These are phyloP conservation scores for Oreotrochilus melanogaster DNA, from an alignment of 2,113 vertebrate species.

Conservation along the genomic window DNA sequence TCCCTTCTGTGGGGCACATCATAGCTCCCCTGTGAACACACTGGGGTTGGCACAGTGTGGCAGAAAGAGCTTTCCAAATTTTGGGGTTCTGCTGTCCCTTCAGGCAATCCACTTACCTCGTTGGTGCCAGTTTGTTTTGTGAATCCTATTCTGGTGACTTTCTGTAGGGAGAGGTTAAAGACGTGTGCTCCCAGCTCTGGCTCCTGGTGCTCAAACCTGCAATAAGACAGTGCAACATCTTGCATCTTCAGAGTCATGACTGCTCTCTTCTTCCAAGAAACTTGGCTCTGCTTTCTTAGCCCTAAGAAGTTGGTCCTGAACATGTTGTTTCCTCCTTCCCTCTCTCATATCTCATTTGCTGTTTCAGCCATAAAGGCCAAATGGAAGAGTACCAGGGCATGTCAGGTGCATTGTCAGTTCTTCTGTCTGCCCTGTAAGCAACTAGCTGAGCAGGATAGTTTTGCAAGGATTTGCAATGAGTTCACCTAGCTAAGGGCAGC, in stretches of 20 bases:
- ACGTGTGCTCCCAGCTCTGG: fast-evolving
- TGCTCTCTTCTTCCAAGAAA: neutral
- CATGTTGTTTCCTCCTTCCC: neutral
- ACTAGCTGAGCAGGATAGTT: neutral
- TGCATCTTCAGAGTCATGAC: neutral
- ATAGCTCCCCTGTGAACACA: neutral
- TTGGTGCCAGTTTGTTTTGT: neutral
- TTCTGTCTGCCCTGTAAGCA: neutral
- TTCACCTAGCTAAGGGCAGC: neutral
- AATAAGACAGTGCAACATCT: neutral
- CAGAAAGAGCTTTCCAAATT: neutral
- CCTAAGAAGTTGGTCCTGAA: neutral
- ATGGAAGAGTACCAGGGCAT: neutral
- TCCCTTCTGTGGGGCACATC: neutral
- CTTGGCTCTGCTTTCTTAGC: neutral
- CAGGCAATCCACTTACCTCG: neutral
- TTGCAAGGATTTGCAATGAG: neutral
- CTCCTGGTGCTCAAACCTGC: neutral
- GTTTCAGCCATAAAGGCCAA: neutral
- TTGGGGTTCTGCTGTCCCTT: neutral
- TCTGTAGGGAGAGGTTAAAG: neutral
- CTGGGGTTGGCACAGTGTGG: fast-evolving
- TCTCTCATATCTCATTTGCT: neutral
- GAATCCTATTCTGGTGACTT: fast-evolving
- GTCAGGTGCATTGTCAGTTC: neutral